phyloP scores from a whole-genome alignment of 2,113 vertebrate species.

The Epinephelus cyanopodus region DNA sequence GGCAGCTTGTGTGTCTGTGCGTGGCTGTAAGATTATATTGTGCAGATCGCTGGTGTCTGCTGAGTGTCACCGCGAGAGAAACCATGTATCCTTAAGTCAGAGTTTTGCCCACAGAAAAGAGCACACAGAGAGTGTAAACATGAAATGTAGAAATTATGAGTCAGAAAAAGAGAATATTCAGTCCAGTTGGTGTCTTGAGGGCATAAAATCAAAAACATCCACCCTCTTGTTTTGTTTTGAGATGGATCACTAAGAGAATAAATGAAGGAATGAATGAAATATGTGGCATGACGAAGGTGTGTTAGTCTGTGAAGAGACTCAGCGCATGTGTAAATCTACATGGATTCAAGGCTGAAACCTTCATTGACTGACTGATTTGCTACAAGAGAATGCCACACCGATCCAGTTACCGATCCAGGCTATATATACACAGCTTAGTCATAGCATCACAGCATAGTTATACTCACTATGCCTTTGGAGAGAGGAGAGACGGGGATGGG shows the following conservation, averaged over 20 bases:
- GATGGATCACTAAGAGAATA: neutral
- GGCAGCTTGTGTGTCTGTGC: neutral
- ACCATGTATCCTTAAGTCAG: conserved; percentile 8
- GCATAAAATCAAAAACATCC: conserved; percentile 6
- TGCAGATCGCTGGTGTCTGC: conserved; percentile 48
- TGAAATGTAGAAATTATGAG: neutral
- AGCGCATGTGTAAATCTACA: conserved; percentile 19
- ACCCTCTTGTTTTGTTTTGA: neutral
- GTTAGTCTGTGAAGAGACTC: neutral
- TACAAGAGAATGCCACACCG: conserved; percentile 38
- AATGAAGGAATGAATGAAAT: neutral
- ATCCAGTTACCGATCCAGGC: conserved; percentile 41
- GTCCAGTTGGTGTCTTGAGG: neutral
- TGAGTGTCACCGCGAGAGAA: conserved; percentile 41
- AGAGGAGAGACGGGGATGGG: neutral
- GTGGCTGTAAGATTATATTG: conserved; percentile 49
- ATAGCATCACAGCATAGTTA: conserved; percentile 43
- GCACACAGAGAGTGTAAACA: neutral
- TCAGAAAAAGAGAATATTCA: neutral
- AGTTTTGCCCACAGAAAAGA: neutral
- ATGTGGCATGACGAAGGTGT: neutral
- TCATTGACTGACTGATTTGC: conserved; percentile 27
- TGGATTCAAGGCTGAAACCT: conserved; percentile 19
- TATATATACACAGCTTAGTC: conserved; percentile 58
- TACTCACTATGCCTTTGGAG: conserved; percentile 43